Conservation (phyloP, 2,113 vertebrate genomes). For the Syrmaticus mikado region DNA sequence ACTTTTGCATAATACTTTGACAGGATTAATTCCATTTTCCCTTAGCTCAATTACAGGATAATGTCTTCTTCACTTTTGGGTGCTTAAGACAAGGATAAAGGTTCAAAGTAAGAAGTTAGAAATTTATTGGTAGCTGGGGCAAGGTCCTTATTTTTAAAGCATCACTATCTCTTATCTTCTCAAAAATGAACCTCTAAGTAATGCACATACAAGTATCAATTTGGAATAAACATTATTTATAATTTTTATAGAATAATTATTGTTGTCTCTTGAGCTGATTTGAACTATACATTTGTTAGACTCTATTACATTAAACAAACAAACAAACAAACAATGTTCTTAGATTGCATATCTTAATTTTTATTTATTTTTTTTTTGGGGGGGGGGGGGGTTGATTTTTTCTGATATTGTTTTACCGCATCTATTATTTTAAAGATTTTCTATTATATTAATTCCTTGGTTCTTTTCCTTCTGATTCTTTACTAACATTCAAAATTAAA, state of each 20-base stretch:
- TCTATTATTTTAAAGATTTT: not conserved
- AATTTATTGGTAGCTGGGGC: not conserved
- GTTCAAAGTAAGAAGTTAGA: not conserved
- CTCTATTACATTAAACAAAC: not conserved
- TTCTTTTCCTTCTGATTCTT: conserved; percentile 19
- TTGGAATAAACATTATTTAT: not conserved
- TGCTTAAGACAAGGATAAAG: not conserved
- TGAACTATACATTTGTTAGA: not conserved
- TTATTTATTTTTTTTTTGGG: not conserved
- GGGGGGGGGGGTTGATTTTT: not conserved
- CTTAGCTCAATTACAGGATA: not conserved
- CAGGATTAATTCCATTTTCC: not conserved
- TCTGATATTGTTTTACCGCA: not conserved
- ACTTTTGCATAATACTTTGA: not conserved
- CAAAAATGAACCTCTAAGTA: not conserved
- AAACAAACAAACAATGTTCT: not conserved
- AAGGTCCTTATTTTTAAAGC: not conserved
- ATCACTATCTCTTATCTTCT: not conserved
- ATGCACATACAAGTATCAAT: not conserved
- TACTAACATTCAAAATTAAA: not conserved
- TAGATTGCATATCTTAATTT: not conserved
- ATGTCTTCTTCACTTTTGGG: not conserved
- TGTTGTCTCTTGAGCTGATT: not conserved
- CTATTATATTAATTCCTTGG: not conserved
- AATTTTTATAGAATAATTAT: not conserved